Conservation (phyloP, 37 sponge, comb jelly and placozoan species). For the Halichondria panicea region DNA sequence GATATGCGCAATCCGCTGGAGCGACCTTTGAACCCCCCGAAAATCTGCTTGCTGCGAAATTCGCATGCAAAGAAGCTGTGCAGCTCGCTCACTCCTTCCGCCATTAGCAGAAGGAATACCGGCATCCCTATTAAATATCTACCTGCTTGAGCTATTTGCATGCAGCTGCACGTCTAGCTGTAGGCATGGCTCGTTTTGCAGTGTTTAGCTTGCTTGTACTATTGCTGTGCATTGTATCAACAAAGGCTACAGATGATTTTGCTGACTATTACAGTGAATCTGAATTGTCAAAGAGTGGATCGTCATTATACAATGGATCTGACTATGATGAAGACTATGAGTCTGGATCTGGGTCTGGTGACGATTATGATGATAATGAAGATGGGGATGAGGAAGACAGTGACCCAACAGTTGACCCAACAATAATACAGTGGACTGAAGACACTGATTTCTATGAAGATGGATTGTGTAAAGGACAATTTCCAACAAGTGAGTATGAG, state of each 20-base stretch:
- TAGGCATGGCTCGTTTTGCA: conserved; percentile 46
- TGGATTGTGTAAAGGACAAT: no score
- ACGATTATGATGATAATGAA: not conserved
- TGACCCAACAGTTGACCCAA: not conserved
- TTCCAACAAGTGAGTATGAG: no score
- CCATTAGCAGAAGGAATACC: not conserved
- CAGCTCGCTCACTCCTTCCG: no score
- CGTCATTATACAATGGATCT: no score
- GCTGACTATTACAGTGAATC: no score
- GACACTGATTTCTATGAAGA: no score
- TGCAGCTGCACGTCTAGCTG: conserved; percentile 45
- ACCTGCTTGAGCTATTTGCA: conserved; percentile 19
- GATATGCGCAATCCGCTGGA: conserved; percentile 22
- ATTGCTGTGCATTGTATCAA: not conserved
- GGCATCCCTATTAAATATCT: conserved; percentile 16
- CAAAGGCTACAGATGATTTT: not conserved
- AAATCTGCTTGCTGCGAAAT: not conserved
- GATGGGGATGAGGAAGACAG: not conserved
- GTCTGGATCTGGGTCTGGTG: not conserved
- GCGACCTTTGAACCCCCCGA: conserved; percentile 5
- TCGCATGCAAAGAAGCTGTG: no score
- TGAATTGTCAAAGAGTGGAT: no score
- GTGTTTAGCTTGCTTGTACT: conserved; percentile 11
- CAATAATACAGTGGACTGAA: not conserved
- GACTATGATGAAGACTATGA: conserved; percentile 6